Base-by-base conservation (phyloP, 1,140 invertebrate species). In the Drosophila nigromelanica region DNA sequence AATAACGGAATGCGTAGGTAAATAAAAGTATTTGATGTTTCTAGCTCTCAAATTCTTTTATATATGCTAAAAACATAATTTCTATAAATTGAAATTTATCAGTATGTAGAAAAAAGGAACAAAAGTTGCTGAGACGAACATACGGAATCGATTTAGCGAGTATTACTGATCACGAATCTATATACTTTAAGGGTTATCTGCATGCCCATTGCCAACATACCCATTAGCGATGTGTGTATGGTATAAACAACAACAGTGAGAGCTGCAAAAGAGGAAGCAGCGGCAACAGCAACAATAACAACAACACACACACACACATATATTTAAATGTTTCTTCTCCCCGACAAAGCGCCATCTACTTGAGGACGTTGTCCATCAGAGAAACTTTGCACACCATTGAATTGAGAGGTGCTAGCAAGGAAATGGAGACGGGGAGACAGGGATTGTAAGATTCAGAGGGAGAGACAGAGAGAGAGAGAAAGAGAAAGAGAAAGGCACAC, bases 351-450 rank as follows among this genome's bases (percentile, higher is more conserved):
- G 51, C 73, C 47, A 50, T 56, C 60, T 81, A 72, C 66, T 80
- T 62, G 66, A 85, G 81, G 62, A 73, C 56, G 61, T 51, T 80
- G 81, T 72, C 80, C 85, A 87, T 69, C 72, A 79, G 59, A 73
- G 71, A 30, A 89, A 89, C 83, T 89, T 89, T 89, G 83, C 83
- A 89, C 85, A 60, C 83, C 85, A 89, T 82, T 82, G 79, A 75
- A 71, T 78, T 83, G 83, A 80, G 27, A 66, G 83, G 70, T 50
- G 50, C 56, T 71, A 40, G 52, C 59, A 47, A 40, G 24, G 60
- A 21, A 63, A 62, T 18, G 11, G 21, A 58, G n/a, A 43, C 24
- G 51, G 60, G 2, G 1, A 18, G 59, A 5, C 11, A 50, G 37
- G 27, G n/a, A 2, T 18, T 4, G 39, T 7, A n/a, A 42, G 37